A percentile compares a stretch with the other conserved stretches of the same genome.
These are phyloP conservation scores for Medauroidea extradentata DNA, from an alignment of 1,140 invertebrate genomes.

Conservation along the genomic window DNA sequence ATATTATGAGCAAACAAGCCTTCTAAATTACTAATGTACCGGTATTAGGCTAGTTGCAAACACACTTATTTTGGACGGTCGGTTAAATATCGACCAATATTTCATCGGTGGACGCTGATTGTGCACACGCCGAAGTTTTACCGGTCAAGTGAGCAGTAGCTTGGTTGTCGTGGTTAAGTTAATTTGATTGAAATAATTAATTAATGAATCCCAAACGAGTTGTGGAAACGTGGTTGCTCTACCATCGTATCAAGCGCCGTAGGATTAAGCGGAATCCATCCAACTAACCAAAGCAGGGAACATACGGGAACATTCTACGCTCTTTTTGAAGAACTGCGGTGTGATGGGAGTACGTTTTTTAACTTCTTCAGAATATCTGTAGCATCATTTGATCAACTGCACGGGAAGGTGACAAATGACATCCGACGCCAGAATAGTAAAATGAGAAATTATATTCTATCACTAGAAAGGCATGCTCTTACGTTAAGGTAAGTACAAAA, in stretches of 20 bases:
- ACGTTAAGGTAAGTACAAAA: slow-evolving; percentile 20
- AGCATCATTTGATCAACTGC: slow-evolving; percentile 23
- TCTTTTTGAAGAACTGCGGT: background rate
- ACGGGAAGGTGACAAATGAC: slow-evolving; percentile 16
- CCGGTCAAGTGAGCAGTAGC: background rate
- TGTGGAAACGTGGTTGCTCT: background rate
- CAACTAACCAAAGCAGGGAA: slow-evolving; percentile 2
- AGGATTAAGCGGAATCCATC: slow-evolving; percentile 9
- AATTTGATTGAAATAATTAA: background rate
- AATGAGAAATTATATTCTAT: slow-evolving; percentile 23
- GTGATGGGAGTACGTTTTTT: slow-evolving; percentile 18
- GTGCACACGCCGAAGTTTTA: too few species aligned
- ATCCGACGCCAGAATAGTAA: slow-evolving; percentile 20
- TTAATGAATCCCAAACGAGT: slow-evolving; percentile 5
- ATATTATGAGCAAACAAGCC: too few species aligned
- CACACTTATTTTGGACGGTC: too few species aligned
- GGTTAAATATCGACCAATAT: too few species aligned
- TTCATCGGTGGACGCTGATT: background rate
- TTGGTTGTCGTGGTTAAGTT: background rate
- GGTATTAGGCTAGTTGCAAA: too few species aligned
- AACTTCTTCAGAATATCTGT: slow-evolving; percentile 25
- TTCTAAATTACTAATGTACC: too few species aligned
- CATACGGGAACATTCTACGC: background rate
- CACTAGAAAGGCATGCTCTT: slow-evolving; percentile 21
- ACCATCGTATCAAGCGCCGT: slow-evolving; percentile 2